Conservation (phyloP, 2,797 vertebrate species). For the Morelia viridis region DNA sequence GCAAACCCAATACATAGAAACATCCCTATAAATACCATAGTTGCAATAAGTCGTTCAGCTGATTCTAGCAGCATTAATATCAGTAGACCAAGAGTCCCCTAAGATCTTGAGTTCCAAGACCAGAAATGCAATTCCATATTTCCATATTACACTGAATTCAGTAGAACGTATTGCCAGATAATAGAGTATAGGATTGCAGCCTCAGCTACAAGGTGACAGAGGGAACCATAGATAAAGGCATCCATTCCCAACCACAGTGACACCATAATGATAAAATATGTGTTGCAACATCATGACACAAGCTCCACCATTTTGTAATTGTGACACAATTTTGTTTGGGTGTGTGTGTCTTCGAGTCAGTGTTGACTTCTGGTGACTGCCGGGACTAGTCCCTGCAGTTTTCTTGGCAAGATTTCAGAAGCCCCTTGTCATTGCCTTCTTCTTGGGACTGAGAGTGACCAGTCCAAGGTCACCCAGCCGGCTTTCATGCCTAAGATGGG, state of each 20-base stretch:
- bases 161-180: background rate
- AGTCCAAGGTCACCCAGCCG: background rate
- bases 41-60: background rate
- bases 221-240: background rate
- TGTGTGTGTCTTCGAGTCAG: background rate
- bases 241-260: background rate
- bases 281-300: background rate
- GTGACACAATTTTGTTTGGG: background rate
- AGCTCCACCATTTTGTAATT: background rate
- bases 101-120: background rate
- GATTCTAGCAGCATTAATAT: background rate
- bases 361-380: background rate
- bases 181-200: background rate
- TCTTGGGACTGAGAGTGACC: background rate
- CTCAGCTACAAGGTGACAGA: background rate
- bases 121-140: background rate
- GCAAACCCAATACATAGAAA: no score
- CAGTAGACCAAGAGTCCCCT: no score
- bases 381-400: background rate
- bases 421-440: background rate
- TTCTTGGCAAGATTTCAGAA: background rate
- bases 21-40: background rate
- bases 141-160: background rate
- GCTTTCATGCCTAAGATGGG: background rate
- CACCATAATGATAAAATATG: background rate